Conservation (phyloP, 2,888 invertebrate species). For the Adela reaumurella region DNA sequence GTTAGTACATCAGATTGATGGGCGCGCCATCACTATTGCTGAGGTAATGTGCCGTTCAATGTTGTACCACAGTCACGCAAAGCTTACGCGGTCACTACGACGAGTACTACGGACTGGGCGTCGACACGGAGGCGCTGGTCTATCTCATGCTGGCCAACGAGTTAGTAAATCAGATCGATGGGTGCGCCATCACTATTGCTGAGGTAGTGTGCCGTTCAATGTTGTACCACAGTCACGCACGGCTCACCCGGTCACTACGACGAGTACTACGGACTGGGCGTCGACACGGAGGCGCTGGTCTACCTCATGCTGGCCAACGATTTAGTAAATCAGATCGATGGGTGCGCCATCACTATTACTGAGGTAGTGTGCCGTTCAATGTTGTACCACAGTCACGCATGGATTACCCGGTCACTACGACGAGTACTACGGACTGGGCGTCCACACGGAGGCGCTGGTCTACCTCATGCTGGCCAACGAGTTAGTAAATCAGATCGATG, state of each 20-base stretch:
- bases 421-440: slow-evolving; percentile 86
- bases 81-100: slow-evolving; percentile 93
- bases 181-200: slow-evolving; percentile 85
- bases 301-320: slow-evolving; percentile 86
- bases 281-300: slow-evolving; percentile 83
- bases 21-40: slow-evolving; percentile 85
- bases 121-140: slow-evolving; percentile 92
- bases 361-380: no score
- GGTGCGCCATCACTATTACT: no score
- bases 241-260: slow-evolving; percentile 81
- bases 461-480: slow-evolving; percentile 86
- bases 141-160: slow-evolving; percentile 95
- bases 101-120: slow-evolving; percentile 95
- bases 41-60: slow-evolving; percentile 81
- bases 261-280: slow-evolving; percentile 86
- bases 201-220: slow-evolving; percentile 81
- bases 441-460: slow-evolving; percentile 83
- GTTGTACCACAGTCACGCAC: slow-evolving; percentile 95
- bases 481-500: slow-evolving; percentile 70
- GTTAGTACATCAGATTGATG: slow-evolving; percentile 76
- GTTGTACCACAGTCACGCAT: slow-evolving; percentile 94
- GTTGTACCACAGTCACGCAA: slow-evolving; percentile 95
- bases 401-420: slow-evolving; percentile 81
- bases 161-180: slow-evolving; percentile 76
- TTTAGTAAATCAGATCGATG: slow-evolving; percentile 70